Evolutionary conservation across 2,888 invertebrate species (phyloP).

Genomic region (Synergus japonicus): DNA sequence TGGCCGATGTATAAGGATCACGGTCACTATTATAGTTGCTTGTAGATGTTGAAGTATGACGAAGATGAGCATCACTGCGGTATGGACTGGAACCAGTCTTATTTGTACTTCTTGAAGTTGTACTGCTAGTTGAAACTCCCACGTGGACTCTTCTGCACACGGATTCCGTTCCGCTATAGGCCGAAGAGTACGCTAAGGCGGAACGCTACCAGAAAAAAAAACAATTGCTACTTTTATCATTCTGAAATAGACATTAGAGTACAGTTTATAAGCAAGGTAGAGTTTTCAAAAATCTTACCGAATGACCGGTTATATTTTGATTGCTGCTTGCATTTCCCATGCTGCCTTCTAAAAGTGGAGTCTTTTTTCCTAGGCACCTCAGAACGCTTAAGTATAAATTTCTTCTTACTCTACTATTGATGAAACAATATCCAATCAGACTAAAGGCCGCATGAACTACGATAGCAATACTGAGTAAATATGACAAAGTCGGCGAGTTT

Average conservation of each 20-base stretch:
- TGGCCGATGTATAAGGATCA: conserved; percentile 72
- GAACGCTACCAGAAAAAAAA: conserved; percentile 81
- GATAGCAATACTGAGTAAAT: conserved; percentile 87
- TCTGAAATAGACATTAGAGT: conserved; percentile 4
- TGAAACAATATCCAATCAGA: conserved; percentile 91
- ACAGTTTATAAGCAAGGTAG: background rate
- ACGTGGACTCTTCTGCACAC: conserved; percentile 86
- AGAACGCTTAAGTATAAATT: conserved; percentile 85
- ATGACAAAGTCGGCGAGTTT: conserved; percentile 85
- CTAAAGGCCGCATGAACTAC: conserved; percentile 90
- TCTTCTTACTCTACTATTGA: conserved; percentile 90
- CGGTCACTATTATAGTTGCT: conserved; percentile 87
- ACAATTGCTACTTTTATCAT: conserved; percentile 20
- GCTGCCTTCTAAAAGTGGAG: conserved; percentile 87
- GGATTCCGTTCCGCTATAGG: conserved; percentile 86
- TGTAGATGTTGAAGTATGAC: conserved; percentile 91
- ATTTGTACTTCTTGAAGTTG: conserved; percentile 95
- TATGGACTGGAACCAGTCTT: conserved; percentile 97
- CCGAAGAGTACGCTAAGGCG: conserved; percentile 89
- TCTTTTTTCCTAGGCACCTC: conserved; percentile 89
- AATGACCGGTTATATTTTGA: conserved; percentile 84
- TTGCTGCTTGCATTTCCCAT: conserved; percentile 85
- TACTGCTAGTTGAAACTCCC: conserved; percentile 96
- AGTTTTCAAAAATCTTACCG: conserved; percentile 74
- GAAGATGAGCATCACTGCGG: conserved; percentile 89